Evolutionary conservation across 2,888 invertebrate species (phyloP).

Genomic region (Alsophila aescularia): DNA sequence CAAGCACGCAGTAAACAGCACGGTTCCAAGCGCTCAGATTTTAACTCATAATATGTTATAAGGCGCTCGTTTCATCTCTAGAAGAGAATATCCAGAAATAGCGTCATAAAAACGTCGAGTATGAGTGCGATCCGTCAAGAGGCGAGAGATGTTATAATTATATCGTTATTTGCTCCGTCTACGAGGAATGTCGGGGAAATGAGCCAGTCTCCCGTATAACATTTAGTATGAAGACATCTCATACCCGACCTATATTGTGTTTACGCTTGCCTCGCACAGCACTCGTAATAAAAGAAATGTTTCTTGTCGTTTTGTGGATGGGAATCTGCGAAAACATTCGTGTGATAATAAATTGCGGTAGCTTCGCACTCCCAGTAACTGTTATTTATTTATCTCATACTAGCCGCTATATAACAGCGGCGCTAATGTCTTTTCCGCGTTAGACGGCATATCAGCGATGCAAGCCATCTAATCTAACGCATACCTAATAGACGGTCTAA

Average conservation of each 20-base stretch:
- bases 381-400: background rate
- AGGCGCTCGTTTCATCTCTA: background rate
- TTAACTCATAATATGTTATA: background rate
- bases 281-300: slow-evolving; percentile 29
- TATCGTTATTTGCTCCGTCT: slow-evolving; percentile 57
- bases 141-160: slow-evolving; percentile 60
- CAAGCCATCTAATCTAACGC: too few species aligned
- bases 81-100: slow-evolving; percentile 7
- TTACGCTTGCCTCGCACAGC: slow-evolving; percentile 26
- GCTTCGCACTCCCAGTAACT: background rate
- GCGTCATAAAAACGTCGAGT: slow-evolving; percentile 29
- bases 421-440: too few species aligned
- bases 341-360: background rate
- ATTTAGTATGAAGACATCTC: slow-evolving; percentile 41
- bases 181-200: slow-evolving; percentile 51
- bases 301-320: slow-evolving; percentile 26
- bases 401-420: too few species aligned
- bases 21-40: too few species aligned
- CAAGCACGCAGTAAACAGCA: too few species aligned
- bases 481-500: too few species aligned
- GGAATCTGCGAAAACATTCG: slow-evolving; percentile 20
- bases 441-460: too few species aligned
- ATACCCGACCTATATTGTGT: slow-evolving; percentile 44
- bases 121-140: slow-evolving; percentile 32
- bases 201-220: slow-evolving; percentile 52